Evolutionary conservation across 1,140 invertebrate species (phyloP), one percentile per base, ranked within the genome.

Genomic region (Epicauta chinensis): DNA sequence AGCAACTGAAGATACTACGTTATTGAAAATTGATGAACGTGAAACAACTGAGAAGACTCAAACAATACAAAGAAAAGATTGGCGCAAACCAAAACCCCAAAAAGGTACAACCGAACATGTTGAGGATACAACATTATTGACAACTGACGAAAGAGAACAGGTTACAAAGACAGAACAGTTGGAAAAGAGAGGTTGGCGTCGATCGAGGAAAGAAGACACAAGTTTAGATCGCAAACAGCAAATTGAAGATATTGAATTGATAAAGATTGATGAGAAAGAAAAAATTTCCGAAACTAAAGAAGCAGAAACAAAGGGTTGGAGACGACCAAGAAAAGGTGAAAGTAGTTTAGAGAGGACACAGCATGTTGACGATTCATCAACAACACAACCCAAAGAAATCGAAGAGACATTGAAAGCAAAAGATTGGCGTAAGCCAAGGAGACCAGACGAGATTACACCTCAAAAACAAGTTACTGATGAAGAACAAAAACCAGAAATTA

Each of bases 161-260:
- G 12, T 51, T 16, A 16, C 51, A 51, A 13, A 52, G 51, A 56
- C 29, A 6, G 10, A 53, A 44, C 17, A 58, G 38, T 31, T 41
- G 10, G 30, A 57, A 53, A 35, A 32, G 12, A 35, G 23, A 46
- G 51, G 34, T 16, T 62, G 60, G 60, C 38, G 60, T 32, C 60
- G 56, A 32, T 51, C 43, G 34, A 51, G 53, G 56, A 32, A 50
- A 47, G 16, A 76, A 73, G 54, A 73, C 66, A 54, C 58, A 70
- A 12, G 63, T 62, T 12, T 50, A 38, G 49, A 43, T 17, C 14
- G 49, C 10, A 16, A 23, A 40, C 10, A 30, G 23, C 11, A 47
- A 32, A 14, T 43, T n/a, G 45, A 58, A 56, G 58, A 61, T 39
- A 50, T 42, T 49, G 42, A 54, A 55, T 16, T 54, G 11, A 23